Base-by-base conservation (phyloP, 2,888 invertebrate species). In the Nasonia oneida region DNA sequence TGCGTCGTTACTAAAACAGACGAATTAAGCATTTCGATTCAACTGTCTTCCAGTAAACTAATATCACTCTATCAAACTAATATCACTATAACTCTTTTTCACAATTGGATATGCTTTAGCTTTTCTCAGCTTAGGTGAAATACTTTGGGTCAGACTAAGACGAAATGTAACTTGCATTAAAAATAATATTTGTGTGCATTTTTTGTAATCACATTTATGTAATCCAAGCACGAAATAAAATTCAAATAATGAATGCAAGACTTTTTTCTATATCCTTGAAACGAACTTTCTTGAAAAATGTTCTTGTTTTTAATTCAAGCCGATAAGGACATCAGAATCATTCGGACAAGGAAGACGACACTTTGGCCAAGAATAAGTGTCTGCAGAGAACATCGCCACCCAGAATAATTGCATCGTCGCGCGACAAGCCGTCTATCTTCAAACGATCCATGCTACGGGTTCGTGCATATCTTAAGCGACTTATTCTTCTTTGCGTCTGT, bases 381-480 rank as follows among this genome's bases (percentile, higher is more conserved):
- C 71, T 71, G 37, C 70, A 42, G 14, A 47, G 29, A 74, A 74
- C 53, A 8, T 15, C 50, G 50, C 33, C 74, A 74, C 29, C 50
- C 14, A 23, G 47, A 74, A 74, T 74, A 74, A 74, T 74, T 50
- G 75, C 39, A 42, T 5, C 12, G 73, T 79, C 78, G 4, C 39
- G 61, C 39, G 39, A 77, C n/a, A 33, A 23, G 14, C 57, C 57
- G 50, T 4, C 61, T 15, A 53, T 75, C 15, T 29, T n/a, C 18
- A 73, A 12, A 73, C 39, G 73, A 77, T 83, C 83, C 77, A 2
- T 1, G 50, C 29, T 37, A 77, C 83, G 83, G n/a, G 15, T 33
- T 64, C 50, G 77, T 53, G 83, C 83, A 83, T 83, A 83, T 83
- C 77, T 83, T 83, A 83, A 83, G 77, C 57, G 77, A 83, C 83